Evolutionary conservation across 1,140 invertebrate genomes (phyloP).

Genomic region (Mamestra configurata): DNA sequence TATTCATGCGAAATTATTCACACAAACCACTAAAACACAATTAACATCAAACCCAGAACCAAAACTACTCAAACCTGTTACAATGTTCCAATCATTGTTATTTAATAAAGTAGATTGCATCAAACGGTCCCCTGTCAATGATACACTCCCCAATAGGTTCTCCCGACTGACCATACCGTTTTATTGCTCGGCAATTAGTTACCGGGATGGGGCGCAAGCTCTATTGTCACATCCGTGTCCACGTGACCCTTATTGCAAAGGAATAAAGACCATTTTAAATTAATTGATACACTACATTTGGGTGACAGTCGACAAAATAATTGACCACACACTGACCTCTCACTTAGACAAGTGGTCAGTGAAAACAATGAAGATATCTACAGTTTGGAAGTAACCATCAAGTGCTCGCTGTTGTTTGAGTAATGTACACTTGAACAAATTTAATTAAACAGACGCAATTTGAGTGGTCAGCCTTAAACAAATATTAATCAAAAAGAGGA

Average conservation of each 20-base stretch:
- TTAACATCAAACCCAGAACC: conserved; percentile 4
- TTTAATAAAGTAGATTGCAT: conserved; percentile 68
- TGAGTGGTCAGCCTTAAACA: conserved; percentile 35
- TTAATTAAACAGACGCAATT: conserved; percentile 24
- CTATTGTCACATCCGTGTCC: conserved; percentile 18
- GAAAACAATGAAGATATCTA: conserved; percentile 58
- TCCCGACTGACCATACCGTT: conserved; percentile 71
- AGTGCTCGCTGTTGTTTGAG: conserved; percentile 41
- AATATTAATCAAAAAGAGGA: conserved; percentile 30
- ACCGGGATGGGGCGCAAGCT: conserved; percentile 45
- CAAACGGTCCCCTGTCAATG: conserved; percentile 53
- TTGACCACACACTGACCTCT: conserved; percentile 63
- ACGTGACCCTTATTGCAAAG: conserved; percentile 34
- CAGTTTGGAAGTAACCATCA: conserved; percentile 31
- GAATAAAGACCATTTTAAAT: conserved; percentile 48
- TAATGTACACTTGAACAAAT: conserved; percentile 40
- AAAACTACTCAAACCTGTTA: conserved; percentile 47
- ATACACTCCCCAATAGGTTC: conserved; percentile 6
- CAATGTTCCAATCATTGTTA: conserved; percentile 58
- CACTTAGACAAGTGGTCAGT: conserved; percentile 60
- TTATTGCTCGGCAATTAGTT: conserved; percentile 78
- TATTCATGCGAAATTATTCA: no score
- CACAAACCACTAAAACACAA: neutral
- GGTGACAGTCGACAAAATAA: conserved; percentile 51
- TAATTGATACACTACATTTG: conserved; percentile 2